Base-by-base conservation (phyloP, 2,113 vertebrate genomes). In the Egretta garzetta region DNA sequence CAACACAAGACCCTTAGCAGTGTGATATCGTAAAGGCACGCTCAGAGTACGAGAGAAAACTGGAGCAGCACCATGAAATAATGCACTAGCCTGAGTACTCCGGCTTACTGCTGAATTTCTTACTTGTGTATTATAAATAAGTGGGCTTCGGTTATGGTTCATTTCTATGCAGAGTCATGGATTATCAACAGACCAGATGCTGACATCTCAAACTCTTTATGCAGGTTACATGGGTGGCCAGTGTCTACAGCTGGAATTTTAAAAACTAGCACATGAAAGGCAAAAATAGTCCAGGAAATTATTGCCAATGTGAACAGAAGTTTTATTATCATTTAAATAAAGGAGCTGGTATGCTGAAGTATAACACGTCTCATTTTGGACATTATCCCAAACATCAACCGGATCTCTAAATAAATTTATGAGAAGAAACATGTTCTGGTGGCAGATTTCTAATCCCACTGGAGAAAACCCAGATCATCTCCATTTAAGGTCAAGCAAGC, bases 401-500 rank as follows among this genome's bases (percentile, higher is more conserved):
- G 3, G 87, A 96, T 94, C 68, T 87, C 93, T 96, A 97, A 96
- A 96, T 93, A 97, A 96, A 96, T 88, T 94, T 93, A 53, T 79
- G 91, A 95, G 63, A 71, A 94, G 63, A 96, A 97, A 96, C 86
- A 93, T 89, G 49, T 64, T 97, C 66, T 91, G 84, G 68, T 94
- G 82, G 94, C 95, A 87, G 91, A 97, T 92, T 97, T 85, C 94
- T 97, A 97, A 95, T 98, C 85, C 97, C 97, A 90, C 97, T 97
- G 97, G 98, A 97, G 96, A 97, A 96, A 97, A 68, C 89, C 96
- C 94, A 97, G 92, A 97, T 70, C 95, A 97, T 98, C 89, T 98
- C 98, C 98, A 98, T 98, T 98, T 98, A 99, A 98, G 98, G 98
- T 93, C 95, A 98, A 94, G 86, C 49, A 95, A 94, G 95, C 88